A percentile compares a stretch with the other conserved stretches of the same genome.
Conservation (phyloP, 2,797 vertebrate species). For the Apogon talboti region DNA sequence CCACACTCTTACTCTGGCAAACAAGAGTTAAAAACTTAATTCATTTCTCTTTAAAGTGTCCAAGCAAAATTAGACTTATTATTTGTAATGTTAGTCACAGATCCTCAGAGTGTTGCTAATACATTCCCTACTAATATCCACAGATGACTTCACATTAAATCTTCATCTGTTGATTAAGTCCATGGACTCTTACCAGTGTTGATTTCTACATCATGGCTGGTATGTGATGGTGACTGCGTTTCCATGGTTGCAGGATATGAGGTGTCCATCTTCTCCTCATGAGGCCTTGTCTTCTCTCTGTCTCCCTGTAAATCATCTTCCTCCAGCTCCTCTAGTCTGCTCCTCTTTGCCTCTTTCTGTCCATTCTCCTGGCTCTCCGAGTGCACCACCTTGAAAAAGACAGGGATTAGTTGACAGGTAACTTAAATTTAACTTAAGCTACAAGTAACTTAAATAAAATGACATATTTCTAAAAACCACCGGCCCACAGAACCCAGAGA, state of each 20-base stretch:
- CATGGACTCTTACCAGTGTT: conserved; percentile 83
- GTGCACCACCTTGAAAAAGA: conserved; percentile 84
- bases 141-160: too few relatives aligned
- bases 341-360: conserved; percentile 83
- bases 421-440: too few relatives aligned
- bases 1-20: background rate
- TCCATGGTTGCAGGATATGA: conserved; percentile 80
- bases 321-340: conserved; percentile 77
- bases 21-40: too few relatives aligned
- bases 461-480: too few relatives aligned
- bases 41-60: too few relatives aligned
- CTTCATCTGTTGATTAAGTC: background rate
- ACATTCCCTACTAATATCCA: too few relatives aligned
- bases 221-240: conserved; percentile 77
- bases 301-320: conserved; percentile 65
- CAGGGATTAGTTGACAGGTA: background rate
- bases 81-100: too few relatives aligned
- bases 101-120: too few relatives aligned
- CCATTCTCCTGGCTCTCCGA: conserved; percentile 90
- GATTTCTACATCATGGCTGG: conserved; percentile 84
- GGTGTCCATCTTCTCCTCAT: conserved; percentile 70
- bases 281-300: conserved; percentile 47
- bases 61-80: too few relatives aligned
- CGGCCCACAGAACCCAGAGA: too few relatives aligned
- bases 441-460: too few relatives aligned